Base-by-base conservation (phyloP, 2,113 vertebrate genomes). In the Sporophila hypoxantha region DNA sequence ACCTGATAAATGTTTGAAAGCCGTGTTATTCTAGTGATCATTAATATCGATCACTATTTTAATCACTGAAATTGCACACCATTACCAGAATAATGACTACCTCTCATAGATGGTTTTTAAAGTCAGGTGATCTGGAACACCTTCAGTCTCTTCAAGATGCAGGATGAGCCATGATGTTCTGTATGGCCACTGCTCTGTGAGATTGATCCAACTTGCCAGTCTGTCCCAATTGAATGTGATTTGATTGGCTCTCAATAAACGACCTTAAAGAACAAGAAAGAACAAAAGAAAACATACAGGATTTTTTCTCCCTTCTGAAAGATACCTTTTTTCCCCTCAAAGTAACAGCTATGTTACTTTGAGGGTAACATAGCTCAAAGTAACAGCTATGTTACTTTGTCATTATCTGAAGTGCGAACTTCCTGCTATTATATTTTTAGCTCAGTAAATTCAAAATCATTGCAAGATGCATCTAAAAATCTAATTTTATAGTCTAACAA, bases 161-260 rank as follows among this genome's bases (percentile, higher is more conserved):
- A 99, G 88, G 80, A 99, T 99, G 82, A 99, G 98, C 99, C 99
- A 99, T 0, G 99, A 99, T 1, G 99, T 99, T 47, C 99, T 97
- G 76, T 99, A 99, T 0, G 99, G 99, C 99, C 99, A 99, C 95
- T 99, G 98, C 91, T 99, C 99, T 1, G 99, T 99, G 82, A 99
- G 97, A 96, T 99, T 99, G 97, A 99, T 99, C 99, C 99, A 99
- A 12, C 98, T 99, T 3, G 98, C 99, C 88, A 99, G 97, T 8
- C 99, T 98, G 66, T 99, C 99, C 99, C 99, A 99, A 81, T 98
- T 98, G 92, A 99, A 99, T 37, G 96, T 97, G 76, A 99, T 99
- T 95, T 99, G 99, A 97, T 99, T 99, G 93, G 99, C 99, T 90
- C 99, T 96, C 88, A 99, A 82, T 53, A 99, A 96, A 70, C 99